Evolutionary conservation across 2,797 vertebrate species (phyloP), one percentile per base, ranked within the genome.

Genomic region (Helostoma temminkii): DNA sequence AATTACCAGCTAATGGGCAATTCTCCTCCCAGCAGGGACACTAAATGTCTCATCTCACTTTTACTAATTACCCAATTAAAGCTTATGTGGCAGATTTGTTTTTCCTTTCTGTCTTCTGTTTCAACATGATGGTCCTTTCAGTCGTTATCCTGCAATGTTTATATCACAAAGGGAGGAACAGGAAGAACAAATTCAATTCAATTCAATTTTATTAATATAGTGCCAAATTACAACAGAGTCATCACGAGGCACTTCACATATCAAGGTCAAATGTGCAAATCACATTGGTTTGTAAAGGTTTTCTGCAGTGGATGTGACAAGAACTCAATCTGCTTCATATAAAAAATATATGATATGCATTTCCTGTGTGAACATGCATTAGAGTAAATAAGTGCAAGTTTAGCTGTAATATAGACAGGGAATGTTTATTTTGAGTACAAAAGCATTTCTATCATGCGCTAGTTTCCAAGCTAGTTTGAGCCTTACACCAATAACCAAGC

Each of bases 51-150:
- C 87, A 85, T 90, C 78, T 82, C 57, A 74, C 71, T 87, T 83
- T 88, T 82, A 79, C 76, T 90, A 89, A 92, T 91, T 83, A 92
- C 75, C 88, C 86, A 89, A 89, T 94, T 89, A 90, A 81, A 84
- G 84, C 85, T 76, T 81, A 75, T 81, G 81, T 54, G 62, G 71
- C 68, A 82, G 61, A 86, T 87, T 86, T 86, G 82, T 89, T 85
- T 89, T 80, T 74, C 66, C 72, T 72, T 47, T 72, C 79, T 81
- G 74, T 83, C 76, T 47, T 70, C 55, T 62, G 39, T 43, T 71
- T 69, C 42, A 57, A 46, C 43, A 54, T 39, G 55, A 58, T 47
- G 41, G 36, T 69, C 62, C 46, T 36, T 57, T 61, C 45, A 52
- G 34, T 9, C 21, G 18, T 66, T 28, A 49, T 30, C 26, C 22